A percentile compares a stretch with the other conserved stretches of the same genome.
Conservation (phyloP, 2,113 vertebrate species). For the Halcyon malimbica region DNA sequence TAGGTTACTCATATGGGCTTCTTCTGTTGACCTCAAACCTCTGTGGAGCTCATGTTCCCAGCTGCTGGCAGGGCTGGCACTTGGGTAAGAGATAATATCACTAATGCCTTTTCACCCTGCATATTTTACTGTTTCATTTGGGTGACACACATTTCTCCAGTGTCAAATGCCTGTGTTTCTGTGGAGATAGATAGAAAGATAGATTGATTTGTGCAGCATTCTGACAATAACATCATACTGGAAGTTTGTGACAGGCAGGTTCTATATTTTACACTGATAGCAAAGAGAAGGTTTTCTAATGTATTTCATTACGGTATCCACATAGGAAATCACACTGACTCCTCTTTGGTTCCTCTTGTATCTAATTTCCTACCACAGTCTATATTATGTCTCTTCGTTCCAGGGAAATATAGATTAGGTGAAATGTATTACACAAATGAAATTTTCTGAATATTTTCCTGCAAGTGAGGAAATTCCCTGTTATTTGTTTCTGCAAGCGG, state of each 20-base stretch:
- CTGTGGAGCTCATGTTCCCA: background rate
- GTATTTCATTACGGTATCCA: background rate
- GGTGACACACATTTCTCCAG: background rate
- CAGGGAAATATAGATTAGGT: background rate
- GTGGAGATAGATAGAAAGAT: background rate
- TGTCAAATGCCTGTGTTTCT: conserved; percentile 1
- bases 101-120: background rate
- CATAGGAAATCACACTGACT: background rate
- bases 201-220: background rate
- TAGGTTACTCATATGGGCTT: background rate
- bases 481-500: background rate
- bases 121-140: background rate
- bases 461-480: background rate
- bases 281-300: background rate
- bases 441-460: background rate
- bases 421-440: background rate
- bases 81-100: background rate
- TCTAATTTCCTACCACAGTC: background rate
- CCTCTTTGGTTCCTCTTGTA: background rate
- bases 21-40: conserved; percentile 25
- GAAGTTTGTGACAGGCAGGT: background rate
- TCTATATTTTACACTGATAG: background rate
- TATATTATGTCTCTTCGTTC: background rate
- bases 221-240: background rate
- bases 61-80: conserved; percentile 24